A percentile compares a stretch with the other conserved stretches of the same genome.
Conservation (phyloP, 2,797 vertebrate species). For the Megaceryle alcyon region DNA sequence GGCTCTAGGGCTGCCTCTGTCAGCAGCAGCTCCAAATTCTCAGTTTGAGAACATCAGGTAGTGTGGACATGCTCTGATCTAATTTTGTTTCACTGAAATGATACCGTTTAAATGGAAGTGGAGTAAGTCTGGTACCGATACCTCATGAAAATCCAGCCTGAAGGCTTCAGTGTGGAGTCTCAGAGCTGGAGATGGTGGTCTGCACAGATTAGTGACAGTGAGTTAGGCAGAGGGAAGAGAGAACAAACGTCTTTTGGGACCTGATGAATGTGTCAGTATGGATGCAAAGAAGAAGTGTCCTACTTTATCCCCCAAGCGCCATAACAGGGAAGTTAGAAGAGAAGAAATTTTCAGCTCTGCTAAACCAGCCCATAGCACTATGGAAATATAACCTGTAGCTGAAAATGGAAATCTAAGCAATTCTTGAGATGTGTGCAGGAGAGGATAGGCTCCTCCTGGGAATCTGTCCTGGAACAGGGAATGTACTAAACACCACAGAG, state of each 20-base stretch:
- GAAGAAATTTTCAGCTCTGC: not conserved
- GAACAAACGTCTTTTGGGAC: not conserved
- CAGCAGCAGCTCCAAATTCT: not conserved
- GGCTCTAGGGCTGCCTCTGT: not conserved
- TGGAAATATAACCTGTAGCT: not conserved
- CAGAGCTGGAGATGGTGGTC: not conserved
- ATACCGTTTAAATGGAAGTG: not conserved
- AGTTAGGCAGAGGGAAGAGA: not conserved
- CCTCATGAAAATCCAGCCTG: not conserved
- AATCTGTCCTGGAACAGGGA: not conserved
- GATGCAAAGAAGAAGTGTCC: not conserved
- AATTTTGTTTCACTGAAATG: not conserved
- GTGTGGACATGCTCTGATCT: not conserved
- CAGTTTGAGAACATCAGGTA: not conserved
- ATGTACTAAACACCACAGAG: not conserved
- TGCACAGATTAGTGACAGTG: fast-evolving
- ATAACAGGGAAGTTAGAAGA: not conserved
- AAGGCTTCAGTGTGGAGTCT: not conserved
- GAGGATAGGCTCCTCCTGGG: not conserved
- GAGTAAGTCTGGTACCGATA: not conserved
- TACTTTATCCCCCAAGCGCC: not conserved
- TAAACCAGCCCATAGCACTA: not conserved
- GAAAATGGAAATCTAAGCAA: not conserved
- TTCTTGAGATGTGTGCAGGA: not conserved
- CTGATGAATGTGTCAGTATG: not conserved